A percentile compares a stretch with the other conserved stretches of the same genome.
Conservation (phyloP, 2,113 vertebrate species). For the Glareola pratincola region DNA sequence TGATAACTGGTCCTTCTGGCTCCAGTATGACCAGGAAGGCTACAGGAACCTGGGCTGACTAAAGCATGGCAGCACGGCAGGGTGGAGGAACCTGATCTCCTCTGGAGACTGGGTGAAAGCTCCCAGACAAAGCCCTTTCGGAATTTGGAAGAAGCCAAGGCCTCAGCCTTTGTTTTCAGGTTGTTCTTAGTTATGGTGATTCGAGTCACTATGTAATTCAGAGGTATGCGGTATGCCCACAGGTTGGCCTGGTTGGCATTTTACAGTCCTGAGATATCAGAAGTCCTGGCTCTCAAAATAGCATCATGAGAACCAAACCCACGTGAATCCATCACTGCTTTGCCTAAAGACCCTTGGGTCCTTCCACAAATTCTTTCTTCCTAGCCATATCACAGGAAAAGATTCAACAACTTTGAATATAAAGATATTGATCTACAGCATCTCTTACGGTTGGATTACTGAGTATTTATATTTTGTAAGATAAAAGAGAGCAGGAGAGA, state of each 20-base stretch:
- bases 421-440: background rate
- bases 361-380: background rate
- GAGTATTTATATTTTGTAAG: background rate
- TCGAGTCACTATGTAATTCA: background rate
- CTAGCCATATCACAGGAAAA: background rate
- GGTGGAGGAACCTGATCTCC: background rate
- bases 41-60: background rate
- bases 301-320: background rate
- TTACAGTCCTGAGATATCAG: background rate
- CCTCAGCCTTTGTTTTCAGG: background rate
- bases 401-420: background rate
- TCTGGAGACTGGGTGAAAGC: background rate
- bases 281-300: background rate
- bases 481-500: background rate
- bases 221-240: rapidly evolving
- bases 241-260: background rate
- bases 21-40: background rate
- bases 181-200: background rate
- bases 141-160: background rate
- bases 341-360: background rate
- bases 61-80: background rate
- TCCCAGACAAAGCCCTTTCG: background rate
- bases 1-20: background rate
- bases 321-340: background rate
- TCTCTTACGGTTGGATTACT: background rate